Evolutionary conservation across 2,888 invertebrate genomes (phyloP).

Genomic region (Bombylius discolor): DNA sequence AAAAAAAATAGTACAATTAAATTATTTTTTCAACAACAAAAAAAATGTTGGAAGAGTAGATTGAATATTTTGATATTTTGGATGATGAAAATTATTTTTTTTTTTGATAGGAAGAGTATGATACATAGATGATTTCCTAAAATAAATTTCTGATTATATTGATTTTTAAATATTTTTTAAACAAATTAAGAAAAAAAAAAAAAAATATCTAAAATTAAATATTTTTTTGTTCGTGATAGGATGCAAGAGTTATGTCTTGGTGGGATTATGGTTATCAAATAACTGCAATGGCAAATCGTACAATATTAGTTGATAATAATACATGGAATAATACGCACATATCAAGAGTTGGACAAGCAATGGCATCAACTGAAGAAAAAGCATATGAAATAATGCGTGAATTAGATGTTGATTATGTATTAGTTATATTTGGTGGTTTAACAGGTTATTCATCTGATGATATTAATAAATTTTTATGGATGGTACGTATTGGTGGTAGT

Average conservation of each 20-base stretch:
- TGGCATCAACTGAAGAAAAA: conserved; percentile 93
- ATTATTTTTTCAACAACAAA: not conserved
- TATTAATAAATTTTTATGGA: conserved; percentile 99
- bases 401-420: conserved; percentile 92
- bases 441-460: conserved; percentile 98
- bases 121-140: conserved; percentile 15
- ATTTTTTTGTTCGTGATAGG: conserved; percentile 37
- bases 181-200: conserved; percentile 26
- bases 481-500: conserved; percentile 95
- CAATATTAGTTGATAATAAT: conserved; percentile 96
- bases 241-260: conserved; percentile 98
- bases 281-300: conserved; percentile 97
- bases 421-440: conserved; percentile 97
- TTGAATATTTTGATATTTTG: not conserved
- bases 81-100: conserved; percentile 29
- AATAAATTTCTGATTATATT: not conserved
- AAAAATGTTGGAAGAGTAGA: no score
- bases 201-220: conserved; percentile 9
- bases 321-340: conserved; percentile 99
- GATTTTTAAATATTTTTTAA: not conserved
- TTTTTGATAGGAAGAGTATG: conserved; percentile 38
- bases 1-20: conserved; percentile 7
- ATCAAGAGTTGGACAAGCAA: conserved; percentile 93
- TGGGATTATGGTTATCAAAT: conserved; percentile 99
- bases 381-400: conserved; percentile 98